Evolutionary conservation across 2,113 vertebrate species (phyloP).

Genomic region (Aphelocoma coerulescens): DNA sequence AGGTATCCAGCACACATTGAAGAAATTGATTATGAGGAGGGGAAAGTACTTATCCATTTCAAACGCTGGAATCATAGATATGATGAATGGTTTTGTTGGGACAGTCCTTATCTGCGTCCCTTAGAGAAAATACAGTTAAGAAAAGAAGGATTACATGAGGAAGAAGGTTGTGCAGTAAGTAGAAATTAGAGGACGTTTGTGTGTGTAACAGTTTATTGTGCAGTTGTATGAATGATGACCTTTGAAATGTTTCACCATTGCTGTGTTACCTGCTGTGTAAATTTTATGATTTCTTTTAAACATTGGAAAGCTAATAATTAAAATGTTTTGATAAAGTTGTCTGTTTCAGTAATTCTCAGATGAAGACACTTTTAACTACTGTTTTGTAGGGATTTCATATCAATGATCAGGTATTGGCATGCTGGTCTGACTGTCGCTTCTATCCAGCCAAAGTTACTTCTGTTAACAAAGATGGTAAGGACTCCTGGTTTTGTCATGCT

Average conservation of each 20-base stretch:
- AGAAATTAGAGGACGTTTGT: background rate
- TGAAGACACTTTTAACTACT: background rate
- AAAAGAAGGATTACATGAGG: slow-evolving; percentile 86
- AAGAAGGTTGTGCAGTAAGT: slow-evolving; percentile 84
- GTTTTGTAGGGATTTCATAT: slow-evolving; percentile 84
- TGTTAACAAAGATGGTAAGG: slow-evolving; percentile 93
- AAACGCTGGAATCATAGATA: slow-evolving; percentile 96
- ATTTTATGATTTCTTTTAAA: background rate
- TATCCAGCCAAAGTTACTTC: slow-evolving; percentile 94
- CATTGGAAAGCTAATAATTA: background rate
- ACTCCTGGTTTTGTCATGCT: background rate
- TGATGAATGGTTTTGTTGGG: slow-evolving; percentile 97
- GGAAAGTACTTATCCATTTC: slow-evolving; percentile 91
- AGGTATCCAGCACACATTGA: slow-evolving; percentile 96
- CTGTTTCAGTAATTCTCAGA: background rate
- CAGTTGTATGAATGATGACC: background rate
- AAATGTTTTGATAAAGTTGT: background rate
- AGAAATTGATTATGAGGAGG: slow-evolving; percentile 93
- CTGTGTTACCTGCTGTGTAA: background rate
- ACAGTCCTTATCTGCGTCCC: slow-evolving; percentile 87
- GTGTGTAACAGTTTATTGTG: background rate
- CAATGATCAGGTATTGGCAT: slow-evolving; percentile 91
- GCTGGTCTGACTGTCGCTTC: slow-evolving; percentile 98
- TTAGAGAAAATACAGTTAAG: slow-evolving; percentile 92
- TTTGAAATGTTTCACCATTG: background rate